These are phyloP conservation scores for Malthinus flaveolus DNA, from an alignment of 2,888 invertebrate species.

Conservation along the genomic window DNA sequence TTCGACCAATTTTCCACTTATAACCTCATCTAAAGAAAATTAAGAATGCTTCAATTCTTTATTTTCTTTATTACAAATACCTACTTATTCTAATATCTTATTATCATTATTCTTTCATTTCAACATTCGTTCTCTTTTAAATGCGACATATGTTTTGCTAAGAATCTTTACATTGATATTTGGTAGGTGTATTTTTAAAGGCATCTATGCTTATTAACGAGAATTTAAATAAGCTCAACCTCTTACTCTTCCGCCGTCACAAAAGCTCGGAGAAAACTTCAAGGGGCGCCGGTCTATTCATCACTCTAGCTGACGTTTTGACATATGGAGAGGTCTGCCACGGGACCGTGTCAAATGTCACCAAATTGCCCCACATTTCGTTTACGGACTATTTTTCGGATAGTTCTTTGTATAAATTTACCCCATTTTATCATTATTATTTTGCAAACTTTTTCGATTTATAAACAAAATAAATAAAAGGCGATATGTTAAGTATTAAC, in stretches of 20 bases:
- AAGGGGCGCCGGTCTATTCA: constrained; percentile 28
- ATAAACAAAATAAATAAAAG: not conserved
- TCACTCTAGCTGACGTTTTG: constrained; percentile 31
- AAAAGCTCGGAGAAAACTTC: constrained; percentile 20
- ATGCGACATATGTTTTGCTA: not conserved
- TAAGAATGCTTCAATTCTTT: no score
- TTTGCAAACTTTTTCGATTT: not conserved
- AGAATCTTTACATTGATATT: not conserved
- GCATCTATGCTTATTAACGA: constrained; percentile 18
- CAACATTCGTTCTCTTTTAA: no score
- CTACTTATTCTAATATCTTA: no score
- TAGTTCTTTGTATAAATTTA: not conserved
- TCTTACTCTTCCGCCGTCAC: constrained; percentile 20
- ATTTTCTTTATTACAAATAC: no score
- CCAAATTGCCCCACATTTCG: constrained; percentile 24
- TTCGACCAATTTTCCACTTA: no score
- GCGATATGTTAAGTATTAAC: no score
- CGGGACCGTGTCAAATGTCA: constrained; percentile 34
- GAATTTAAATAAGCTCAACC: constrained; percentile 24
- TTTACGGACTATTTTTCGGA: constrained; percentile 15
- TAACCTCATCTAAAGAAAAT: no score
- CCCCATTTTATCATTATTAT: not conserved
- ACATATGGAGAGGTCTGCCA: constrained; percentile 34
- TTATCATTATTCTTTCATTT: no score
- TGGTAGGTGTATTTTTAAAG: constrained; percentile 8